phyloP scores from a whole-genome alignment of 1,140 invertebrate genomes.

The Hylaeus anthracinus region DNA sequence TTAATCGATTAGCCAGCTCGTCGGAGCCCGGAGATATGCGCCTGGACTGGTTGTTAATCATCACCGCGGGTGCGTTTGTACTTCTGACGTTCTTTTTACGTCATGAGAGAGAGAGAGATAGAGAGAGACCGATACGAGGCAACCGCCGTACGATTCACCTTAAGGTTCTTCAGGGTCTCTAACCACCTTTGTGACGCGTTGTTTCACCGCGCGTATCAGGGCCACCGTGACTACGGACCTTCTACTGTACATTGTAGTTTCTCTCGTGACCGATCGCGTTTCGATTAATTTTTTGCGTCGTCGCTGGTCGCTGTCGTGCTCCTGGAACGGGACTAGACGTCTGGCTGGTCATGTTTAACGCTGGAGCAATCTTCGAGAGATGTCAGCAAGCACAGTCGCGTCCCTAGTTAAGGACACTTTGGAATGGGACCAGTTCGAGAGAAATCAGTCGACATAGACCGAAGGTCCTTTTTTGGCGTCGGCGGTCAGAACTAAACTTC shows the following conservation, averaged over 20 bases:
- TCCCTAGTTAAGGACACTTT: no score
- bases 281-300: conserved; percentile 22
- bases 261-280: conserved; percentile 19
- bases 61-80: conserved; percentile 65
- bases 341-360: not conserved
- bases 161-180: conserved; percentile 49
- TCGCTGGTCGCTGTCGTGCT: not conserved
- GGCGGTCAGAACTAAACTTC: no score
- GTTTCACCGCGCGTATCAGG: conserved; percentile 19
- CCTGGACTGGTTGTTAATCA: conserved; percentile 55
- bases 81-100: conserved; percentile 42
- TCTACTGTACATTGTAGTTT: not conserved
- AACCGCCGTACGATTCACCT: conserved; percentile 38
- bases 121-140: conserved; percentile 16
- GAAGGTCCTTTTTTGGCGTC: no score
- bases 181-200: conserved; percentile 57
- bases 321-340: not conserved
- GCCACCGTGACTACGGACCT: conserved; percentile 37
- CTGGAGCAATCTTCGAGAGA: not conserved
- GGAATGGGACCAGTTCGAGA: no score
- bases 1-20: conserved; percentile 64
- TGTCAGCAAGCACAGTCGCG: no score
- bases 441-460: no score
- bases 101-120: conserved; percentile 36
- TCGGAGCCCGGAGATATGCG: conserved; percentile 54